Conservation (phyloP, 2,888 invertebrate species). For the Cataglyphis cursor region DNA sequence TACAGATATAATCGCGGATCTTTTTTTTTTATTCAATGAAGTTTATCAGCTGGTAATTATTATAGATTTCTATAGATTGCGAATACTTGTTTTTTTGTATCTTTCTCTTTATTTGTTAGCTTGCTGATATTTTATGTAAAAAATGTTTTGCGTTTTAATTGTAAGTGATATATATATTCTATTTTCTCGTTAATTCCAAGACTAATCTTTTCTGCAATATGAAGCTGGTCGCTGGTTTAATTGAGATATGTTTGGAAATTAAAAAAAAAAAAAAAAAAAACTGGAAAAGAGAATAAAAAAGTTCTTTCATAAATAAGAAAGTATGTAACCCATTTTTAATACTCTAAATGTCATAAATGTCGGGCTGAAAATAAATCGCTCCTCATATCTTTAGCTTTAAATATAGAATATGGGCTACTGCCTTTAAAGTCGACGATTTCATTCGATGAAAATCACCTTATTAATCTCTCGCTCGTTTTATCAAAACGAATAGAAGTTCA, state of each 20-base stretch:
- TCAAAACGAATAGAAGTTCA: background rate
- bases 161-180: background rate
- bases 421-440: background rate
- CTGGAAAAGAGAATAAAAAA: background rate
- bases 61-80: constrained; percentile 3
- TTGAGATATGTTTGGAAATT: background rate
- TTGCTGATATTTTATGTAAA: background rate
- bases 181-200: background rate
- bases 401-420: background rate
- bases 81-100: background rate
- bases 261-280: background rate
- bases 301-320: background rate
- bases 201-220: background rate
- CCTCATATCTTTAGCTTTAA: background rate
- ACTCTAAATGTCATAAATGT: background rate
- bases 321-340: background rate
- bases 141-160: background rate
- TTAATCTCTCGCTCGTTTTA: background rate
- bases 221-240: background rate
- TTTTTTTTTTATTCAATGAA: constrained; percentile 8
- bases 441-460: background rate
- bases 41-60: constrained; percentile 19
- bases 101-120: background rate
- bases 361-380: background rate
- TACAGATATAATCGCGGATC: background rate